phyloP scores from a whole-genome alignment of 2,113 vertebrate species.

The Morone saxatilis region DNA sequence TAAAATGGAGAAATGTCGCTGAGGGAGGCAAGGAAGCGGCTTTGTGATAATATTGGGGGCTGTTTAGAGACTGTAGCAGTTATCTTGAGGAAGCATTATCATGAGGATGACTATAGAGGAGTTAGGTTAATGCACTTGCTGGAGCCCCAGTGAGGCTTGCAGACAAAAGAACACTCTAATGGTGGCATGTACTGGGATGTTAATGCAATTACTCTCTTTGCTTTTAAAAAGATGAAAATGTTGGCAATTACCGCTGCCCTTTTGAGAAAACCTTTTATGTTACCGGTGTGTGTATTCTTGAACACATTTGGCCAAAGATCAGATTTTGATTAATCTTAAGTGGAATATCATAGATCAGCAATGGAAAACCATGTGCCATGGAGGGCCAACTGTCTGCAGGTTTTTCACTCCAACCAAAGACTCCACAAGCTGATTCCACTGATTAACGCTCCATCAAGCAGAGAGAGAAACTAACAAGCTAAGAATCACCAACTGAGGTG shows the following conservation, averaged over 20 bases:
- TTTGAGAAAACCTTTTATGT: slow-evolving; percentile 15
- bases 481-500: neutral
- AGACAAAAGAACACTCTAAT: slow-evolving; percentile 62
- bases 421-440: neutral
- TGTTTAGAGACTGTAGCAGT: slow-evolving; percentile 40
- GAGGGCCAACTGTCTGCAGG: neutral
- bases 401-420: neutral
- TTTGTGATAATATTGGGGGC: slow-evolving; percentile 26
- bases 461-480: neutral
- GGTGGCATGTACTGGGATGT: slow-evolving; percentile 40
- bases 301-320: slow-evolving; percentile 18
- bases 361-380: neutral
- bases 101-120: slow-evolving; percentile 2
- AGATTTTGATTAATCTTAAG: slow-evolving; percentile 3
- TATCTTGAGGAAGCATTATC: slow-evolving; percentile 39
- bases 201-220: slow-evolving; percentile 56
- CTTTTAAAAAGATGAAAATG: slow-evolving; percentile 52
- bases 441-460: neutral
- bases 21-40: slow-evolving; percentile 37
- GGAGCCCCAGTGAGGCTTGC: slow-evolving; percentile 31
- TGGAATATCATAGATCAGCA: neutral
- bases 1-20: slow-evolving; percentile 28
- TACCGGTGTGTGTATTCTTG: neutral
- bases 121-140: slow-evolving; percentile 62
- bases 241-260: slow-evolving; percentile 8